Evolutionary conservation across 37 sponge, comb jelly and placozoan genomes (phyloP).

Genomic region (Axinella damicornis): DNA sequence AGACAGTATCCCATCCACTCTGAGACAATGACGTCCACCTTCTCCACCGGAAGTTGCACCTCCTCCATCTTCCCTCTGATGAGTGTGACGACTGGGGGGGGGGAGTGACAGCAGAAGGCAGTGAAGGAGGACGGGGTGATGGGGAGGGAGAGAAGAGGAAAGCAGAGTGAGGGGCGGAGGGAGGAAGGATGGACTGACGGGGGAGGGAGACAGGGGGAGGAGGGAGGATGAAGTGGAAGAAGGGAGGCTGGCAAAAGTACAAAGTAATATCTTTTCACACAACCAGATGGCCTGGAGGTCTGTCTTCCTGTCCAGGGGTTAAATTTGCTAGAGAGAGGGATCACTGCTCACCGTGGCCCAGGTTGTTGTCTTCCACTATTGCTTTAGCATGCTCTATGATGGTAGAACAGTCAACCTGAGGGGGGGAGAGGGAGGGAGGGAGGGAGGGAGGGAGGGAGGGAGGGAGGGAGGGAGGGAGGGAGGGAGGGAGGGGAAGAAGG

Average conservation of each 20-base stretch:
- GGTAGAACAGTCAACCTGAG: conserved; percentile 83
- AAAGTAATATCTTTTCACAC: no score
- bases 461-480: conserved; percentile 9
- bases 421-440: conserved; percentile 13
- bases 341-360: conserved; percentile 44
- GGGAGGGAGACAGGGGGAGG: neutral
- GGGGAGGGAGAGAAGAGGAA: neutral
- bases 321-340: no score
- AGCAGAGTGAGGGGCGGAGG: neutral
- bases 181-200: neutral
- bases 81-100: conserved; percentile 66
- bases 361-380: conserved; percentile 81
- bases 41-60: conserved; percentile 89
- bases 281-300: no score
- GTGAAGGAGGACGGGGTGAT: neutral
- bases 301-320: no score
- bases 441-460: neutral
- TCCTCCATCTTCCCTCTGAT: conserved; percentile 94
- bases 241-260: no score
- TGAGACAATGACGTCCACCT: conserved; percentile 94
- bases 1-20: conserved; percentile 99
- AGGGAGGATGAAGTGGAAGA: neutral
- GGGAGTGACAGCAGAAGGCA: neutral
- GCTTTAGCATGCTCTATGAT: conserved; percentile 88
- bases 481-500: neutral